Evolutionary conservation across 2,888 invertebrate genomes (phyloP), one percentile per base, ranked within the genome.

Genomic region (Byasa hedistus): DNA sequence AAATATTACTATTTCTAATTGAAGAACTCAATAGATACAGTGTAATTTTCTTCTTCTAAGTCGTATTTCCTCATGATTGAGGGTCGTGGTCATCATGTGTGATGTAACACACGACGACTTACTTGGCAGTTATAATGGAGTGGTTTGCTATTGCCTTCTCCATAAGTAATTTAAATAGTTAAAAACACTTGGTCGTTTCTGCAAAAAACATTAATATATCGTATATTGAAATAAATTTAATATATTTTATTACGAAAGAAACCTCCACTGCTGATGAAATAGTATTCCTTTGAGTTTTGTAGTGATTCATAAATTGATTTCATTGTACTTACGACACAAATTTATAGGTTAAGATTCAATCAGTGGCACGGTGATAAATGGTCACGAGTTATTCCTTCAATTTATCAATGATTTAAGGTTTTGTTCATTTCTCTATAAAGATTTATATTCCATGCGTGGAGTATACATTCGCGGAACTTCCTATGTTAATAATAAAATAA

Each of bases 301-400:
- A 64, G 48, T 67, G 64, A 67, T 60, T 68, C 64, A 57, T 27
- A 55, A 64, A 60, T 68, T 64, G 64, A 61, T 64, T 68, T 57
- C 39, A 64, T 60, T 64, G 62, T 56, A 61, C 24, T 61, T 61
- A 64, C 67, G 67, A 64, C 61, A 61, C 56, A 61, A 60, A 68
- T 67, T 67, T 67, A 60, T 67, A 64, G 67, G 64, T 68, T 68
- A 68, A 68, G 67, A 68, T 68, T 60, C 64, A 68, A 68, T 68
- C 67, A 68, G 60, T 57, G 67, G 60, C 64, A 39, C 59, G 36
- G 21, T 68, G 64, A 68, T 68, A 64, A 68, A 68, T 68, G 61
- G 61, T 64, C 57, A 64, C 57, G 17, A 57, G 57, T 22, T 51
- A 36, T 59, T 56, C 39, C 51, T 60, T 61, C 67, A 27, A 68